Percentiles rank a stretch among this genome's conserved stretches.
phyloP scores from a whole-genome alignment of 92 coral and sea anemone genomes.

The Epizoanthus scotinus region DNA sequence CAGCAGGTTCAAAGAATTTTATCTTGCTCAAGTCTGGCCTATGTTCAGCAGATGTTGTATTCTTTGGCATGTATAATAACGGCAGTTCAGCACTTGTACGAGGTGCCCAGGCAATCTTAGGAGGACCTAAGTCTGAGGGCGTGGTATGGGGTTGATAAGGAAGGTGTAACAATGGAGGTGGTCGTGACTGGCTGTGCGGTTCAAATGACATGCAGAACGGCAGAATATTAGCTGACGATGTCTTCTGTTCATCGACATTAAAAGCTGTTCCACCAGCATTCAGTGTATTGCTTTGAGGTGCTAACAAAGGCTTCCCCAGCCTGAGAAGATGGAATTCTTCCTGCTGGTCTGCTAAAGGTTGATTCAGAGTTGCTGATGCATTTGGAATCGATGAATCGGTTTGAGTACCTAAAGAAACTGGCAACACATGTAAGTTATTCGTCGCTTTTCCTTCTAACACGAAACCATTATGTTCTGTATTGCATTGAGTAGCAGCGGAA shows the following conservation, averaged over 20 bases:
- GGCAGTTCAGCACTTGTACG: not conserved
- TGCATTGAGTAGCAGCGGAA: not conserved
- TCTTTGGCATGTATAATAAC: conserved; percentile 26
- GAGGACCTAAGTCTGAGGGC: not conserved
- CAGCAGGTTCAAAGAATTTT: conserved; percentile 53
- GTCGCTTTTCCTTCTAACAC: not conserved
- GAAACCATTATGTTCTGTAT: not conserved
- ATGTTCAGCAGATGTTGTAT: not conserved
- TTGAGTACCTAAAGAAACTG: conserved; percentile 14
- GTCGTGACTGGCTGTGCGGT: no score
- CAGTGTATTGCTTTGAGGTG: not conserved
- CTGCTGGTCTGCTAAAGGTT: not conserved
- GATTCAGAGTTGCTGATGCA: not conserved
- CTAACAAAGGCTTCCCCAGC: not conserved
- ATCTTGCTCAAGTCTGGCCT: conserved; percentile 68
- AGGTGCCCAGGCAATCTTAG: conserved; percentile 7
- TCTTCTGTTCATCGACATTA: not conserved
- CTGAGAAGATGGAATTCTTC: not conserved
- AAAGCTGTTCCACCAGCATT: not conserved
- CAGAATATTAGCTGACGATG: not conserved
- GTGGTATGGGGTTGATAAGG: not conserved
- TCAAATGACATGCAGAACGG: not conserved
- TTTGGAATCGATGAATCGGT: not conserved
- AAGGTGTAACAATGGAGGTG: no score
- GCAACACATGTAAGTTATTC: not conserved